These are phyloP conservation scores for Macropis europaea DNA, from an alignment of 2,888 invertebrate species.

Conservation along the genomic window DNA sequence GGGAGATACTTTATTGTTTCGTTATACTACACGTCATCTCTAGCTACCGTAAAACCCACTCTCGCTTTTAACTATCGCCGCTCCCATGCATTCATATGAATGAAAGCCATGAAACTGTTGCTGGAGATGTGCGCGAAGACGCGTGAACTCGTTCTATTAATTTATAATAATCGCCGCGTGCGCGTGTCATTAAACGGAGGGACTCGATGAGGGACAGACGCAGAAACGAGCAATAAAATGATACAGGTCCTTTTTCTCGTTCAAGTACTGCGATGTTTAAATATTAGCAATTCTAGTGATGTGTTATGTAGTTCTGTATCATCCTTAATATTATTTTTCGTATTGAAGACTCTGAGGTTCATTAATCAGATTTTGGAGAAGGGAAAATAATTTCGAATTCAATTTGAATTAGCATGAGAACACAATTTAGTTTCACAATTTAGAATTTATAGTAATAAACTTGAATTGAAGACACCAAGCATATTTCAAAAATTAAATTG, in stretches of 20 bases:
- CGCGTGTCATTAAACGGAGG: conserved; percentile 9
- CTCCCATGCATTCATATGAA: conserved; percentile 50
- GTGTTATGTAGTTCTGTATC: too few species aligned
- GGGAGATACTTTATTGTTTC: conserved; percentile 53
- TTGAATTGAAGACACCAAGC: too few species aligned
- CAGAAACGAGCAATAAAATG: not conserved
- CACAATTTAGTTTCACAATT: too few species aligned
- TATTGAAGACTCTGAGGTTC: too few species aligned
- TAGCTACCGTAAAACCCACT: conserved; percentile 58
- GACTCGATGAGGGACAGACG: not conserved
- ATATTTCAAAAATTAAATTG: too few species aligned
- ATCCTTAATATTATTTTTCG: too few species aligned
- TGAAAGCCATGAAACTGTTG: conserved; percentile 53
- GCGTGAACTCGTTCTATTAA: conserved; percentile 22
- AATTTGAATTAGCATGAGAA: too few species aligned
- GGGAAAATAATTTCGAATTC: too few species aligned
- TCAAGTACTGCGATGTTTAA: not conserved
- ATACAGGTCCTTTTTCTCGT: conserved; percentile 10
- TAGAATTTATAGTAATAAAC: too few species aligned
- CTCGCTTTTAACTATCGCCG: conserved; percentile 47
- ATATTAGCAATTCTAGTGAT: too few species aligned
- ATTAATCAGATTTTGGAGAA: too few species aligned
- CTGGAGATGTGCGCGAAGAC: conserved; percentile 53
- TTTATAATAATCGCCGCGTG: conserved; percentile 1
- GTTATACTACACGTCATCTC: conserved; percentile 45